These are phyloP conservation scores for Microctenopoma lineatum DNA, from an alignment of 2,797 vertebrate genomes.

Conservation along the genomic window DNA sequence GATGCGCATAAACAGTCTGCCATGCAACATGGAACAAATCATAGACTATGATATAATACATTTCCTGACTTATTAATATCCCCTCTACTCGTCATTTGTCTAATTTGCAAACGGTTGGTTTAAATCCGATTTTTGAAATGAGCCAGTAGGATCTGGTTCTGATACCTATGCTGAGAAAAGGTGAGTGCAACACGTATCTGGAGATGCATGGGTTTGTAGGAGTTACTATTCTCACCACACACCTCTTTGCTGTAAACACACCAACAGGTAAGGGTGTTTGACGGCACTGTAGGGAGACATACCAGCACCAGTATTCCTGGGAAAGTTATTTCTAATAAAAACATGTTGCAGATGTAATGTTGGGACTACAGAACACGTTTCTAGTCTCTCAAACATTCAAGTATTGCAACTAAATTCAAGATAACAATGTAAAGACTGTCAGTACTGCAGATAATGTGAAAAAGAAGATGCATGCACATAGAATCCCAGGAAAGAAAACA, in stretches of 20 bases:
- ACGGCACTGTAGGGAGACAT: conserved; percentile 16
- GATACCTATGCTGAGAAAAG: neutral
- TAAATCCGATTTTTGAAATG: neutral
- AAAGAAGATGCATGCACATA: neutral
- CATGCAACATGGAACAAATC: conserved; percentile 15
- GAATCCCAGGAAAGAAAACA: neutral
- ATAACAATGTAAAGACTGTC: neutral
- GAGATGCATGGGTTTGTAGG: conserved; percentile 38
- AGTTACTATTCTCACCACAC: conserved; percentile 21
- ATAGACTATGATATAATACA: conserved; percentile 17
- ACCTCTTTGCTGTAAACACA: conserved; percentile 48
- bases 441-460: neutral
- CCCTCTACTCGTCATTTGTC: neutral
- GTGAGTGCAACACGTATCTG: conserved; percentile 34
- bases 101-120: neutral
- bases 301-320: conserved; percentile 23
- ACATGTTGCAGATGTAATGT: neutral
- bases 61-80: neutral
- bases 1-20: neutral
- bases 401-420: conserved; percentile 12
- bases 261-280: conserved; percentile 37
- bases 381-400: neutral
- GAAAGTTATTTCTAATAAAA: conserved; percentile 14
- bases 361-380: neutral
- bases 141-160: conserved; percentile 16